phyloP scores from a whole-genome alignment of 2,797 vertebrate species.

The Anguilla obscura region DNA sequence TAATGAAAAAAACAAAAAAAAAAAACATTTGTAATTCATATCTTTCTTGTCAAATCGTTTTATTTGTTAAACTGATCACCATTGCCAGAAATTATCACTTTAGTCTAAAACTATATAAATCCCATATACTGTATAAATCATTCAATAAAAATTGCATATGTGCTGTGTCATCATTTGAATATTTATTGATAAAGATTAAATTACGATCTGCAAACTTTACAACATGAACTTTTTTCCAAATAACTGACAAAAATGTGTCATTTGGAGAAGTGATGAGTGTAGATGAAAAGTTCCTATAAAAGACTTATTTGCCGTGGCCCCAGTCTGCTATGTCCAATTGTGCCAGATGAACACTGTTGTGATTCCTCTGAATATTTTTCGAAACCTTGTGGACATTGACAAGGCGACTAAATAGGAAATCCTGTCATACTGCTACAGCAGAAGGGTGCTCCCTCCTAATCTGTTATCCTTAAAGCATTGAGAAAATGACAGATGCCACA shows the following conservation, averaged over 20 bases:
- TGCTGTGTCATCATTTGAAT: background rate
- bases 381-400: conserved; percentile 83
- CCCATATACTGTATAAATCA: background rate
- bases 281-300: background rate
- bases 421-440: conserved; percentile 81
- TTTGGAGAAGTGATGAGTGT: background rate
- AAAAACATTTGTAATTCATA: background rate
- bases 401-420: conserved; percentile 84
- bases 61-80: background rate
- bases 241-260: background rate
- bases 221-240: background rate
- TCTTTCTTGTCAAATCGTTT: background rate
- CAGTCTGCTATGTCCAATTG: background rate
- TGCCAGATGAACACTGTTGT: conserved; percentile 30
- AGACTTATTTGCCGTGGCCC: conserved; percentile 1
- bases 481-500: background rate
- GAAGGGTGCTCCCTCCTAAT: conserved; percentile 84
- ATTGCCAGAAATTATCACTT: background rate
- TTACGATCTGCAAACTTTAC: background rate
- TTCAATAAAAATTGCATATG: background rate
- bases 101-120: background rate
- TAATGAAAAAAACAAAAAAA: background rate
- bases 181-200: background rate
- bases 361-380: conserved; percentile 74
- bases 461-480: conserved; percentile 53